Evolutionary conservation across 35 echinoderm and acorn worm genomes (phyloP).

Genomic region (Chiridota heheva): DNA sequence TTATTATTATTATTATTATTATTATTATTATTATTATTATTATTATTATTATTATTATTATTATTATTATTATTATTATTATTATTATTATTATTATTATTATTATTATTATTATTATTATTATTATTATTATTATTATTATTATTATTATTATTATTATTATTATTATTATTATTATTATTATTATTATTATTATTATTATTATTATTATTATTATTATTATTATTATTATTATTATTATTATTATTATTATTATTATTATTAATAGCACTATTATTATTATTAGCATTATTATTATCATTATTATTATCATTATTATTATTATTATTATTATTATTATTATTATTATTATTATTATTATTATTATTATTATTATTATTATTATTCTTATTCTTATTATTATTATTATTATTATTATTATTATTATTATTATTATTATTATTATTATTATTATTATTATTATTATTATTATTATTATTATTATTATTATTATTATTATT

Average conservation of each 20-base stretch:
- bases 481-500: no score
- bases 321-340: background rate
- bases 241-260: background rate
- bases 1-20: no score
- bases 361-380: no score
- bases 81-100: background rate
- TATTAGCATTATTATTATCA: no score
- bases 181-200: background rate
- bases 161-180: background rate
- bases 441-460: no score
- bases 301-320: background rate
- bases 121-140: background rate
- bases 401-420: no score
- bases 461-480: no score
- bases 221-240: background rate
- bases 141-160: background rate
- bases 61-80: no score
- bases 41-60: no score
- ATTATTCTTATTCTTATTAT: no score
- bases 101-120: background rate
- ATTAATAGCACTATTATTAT: background rate
- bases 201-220: background rate
- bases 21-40: no score
- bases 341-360: constrained; percentile 10
- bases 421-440: no score